Conservation (phyloP, 2,888 invertebrate species). For the Hirtodrosophila histrioides region DNA sequence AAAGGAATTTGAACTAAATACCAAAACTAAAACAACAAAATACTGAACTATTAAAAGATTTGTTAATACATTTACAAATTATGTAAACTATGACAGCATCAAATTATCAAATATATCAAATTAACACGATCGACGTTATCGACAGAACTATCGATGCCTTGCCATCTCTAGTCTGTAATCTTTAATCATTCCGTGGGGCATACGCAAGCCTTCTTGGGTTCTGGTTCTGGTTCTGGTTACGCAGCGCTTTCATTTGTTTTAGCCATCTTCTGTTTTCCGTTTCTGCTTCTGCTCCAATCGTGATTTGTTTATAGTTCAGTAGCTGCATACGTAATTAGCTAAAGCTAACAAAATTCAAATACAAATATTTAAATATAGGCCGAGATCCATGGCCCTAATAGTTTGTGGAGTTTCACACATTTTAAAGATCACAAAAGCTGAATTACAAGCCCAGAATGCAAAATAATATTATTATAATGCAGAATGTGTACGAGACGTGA, state of each 20-base stretch:
- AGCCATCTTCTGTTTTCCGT: slow-evolving; percentile 19
- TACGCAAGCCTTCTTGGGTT: slow-evolving; percentile 58
- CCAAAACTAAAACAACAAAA: too few relatives aligned
- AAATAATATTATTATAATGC: slow-evolving; percentile 17
- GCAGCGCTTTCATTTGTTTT: slow-evolving; percentile 67
- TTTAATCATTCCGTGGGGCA: slow-evolving; percentile 20
- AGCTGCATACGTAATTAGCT: slow-evolving; percentile 70
- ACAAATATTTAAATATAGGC: slow-evolving; percentile 45
- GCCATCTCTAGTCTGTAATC: too few relatives aligned
- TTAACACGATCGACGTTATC: too few relatives aligned
- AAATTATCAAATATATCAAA: too few relatives aligned
- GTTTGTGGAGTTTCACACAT: slow-evolving; percentile 23
- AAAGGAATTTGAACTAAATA: too few relatives aligned
- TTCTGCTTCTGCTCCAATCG: slow-evolving; percentile 35
- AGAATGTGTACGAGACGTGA: slow-evolving; percentile 24
- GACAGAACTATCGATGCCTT: too few relatives aligned
- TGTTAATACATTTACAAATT: too few relatives aligned
- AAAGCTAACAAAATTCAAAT: slow-evolving; percentile 50
- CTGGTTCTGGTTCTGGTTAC: slow-evolving; percentile 56
- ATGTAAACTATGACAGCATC: too few relatives aligned
- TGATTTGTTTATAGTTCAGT: slow-evolving; percentile 27
- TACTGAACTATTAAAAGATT: too few relatives aligned
- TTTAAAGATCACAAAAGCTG: neutral
- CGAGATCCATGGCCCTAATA: slow-evolving; percentile 24
- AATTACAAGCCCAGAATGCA: slow-evolving; percentile 26